Evolutionary conservation across 2,113 vertebrate genomes (phyloP).

Genomic region (Pollimyrus isidori): DNA sequence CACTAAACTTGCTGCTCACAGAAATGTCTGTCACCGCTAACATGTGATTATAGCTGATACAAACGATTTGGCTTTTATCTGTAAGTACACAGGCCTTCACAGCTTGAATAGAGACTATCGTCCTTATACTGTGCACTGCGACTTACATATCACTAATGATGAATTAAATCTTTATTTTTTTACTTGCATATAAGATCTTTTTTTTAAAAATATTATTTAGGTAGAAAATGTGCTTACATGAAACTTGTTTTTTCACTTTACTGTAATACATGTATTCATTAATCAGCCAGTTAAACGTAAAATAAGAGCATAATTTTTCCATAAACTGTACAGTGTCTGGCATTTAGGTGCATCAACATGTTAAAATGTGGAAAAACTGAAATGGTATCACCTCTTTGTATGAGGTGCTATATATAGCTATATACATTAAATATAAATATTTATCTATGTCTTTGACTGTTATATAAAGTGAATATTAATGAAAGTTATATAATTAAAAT

Average conservation of each 20-base stretch:
- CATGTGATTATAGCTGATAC: background rate
- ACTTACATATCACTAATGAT: background rate
- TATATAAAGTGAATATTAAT: background rate
- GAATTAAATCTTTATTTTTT: conserved; percentile 2
- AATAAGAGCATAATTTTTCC: conserved; percentile 15
- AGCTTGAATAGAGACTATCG: background rate
- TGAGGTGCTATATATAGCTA: background rate
- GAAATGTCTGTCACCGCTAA: conserved; percentile 18
- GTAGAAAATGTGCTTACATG: conserved; percentile 16
- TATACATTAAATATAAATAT: background rate
- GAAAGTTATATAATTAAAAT: background rate
- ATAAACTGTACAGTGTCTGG: background rate
- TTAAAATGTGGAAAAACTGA: background rate
- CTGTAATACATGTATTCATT: conserved; percentile 26
- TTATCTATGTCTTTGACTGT: background rate
- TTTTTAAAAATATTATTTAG: background rate
- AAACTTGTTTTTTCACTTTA: conserved; percentile 23
- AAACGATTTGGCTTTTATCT: background rate
- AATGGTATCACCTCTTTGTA: background rate
- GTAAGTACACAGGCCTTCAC: background rate
- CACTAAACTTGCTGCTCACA: conserved; percentile 12
- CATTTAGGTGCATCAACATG: background rate
- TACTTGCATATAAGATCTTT: background rate
- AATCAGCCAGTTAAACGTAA: conserved; percentile 31
- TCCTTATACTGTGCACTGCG: background rate